A percentile compares a stretch with the other conserved stretches of the same genome.
phyloP scores from a whole-genome alignment of 2,888 invertebrate species.

The Dicranocentrus wangi region DNA sequence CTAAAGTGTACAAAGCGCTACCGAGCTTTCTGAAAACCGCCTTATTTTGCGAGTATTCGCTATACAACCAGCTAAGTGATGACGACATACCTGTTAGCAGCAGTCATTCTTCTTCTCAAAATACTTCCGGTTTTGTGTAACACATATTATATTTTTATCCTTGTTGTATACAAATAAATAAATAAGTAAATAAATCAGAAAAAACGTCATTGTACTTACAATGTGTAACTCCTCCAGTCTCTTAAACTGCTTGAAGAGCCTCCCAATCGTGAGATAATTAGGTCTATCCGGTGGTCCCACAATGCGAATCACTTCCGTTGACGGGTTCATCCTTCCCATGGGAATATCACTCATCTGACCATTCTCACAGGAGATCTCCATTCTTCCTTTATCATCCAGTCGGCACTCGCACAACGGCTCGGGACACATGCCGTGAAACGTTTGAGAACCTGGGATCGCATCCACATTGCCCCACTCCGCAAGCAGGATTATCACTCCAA shows the following conservation, averaged over 20 bases:
- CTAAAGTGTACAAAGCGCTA: slow-evolving; percentile 89
- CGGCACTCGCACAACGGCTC: slow-evolving; percentile 62
- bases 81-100: not conserved
- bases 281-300: slow-evolving; percentile 40
- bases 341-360: slow-evolving; percentile 63
- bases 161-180: slow-evolving; percentile 7
- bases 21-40: slow-evolving; percentile 87
- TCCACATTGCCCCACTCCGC: not conserved
- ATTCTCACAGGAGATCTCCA: slow-evolving; percentile 59
- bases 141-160: too few relatives aligned
- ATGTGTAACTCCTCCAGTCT: slow-evolving; percentile 83
- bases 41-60: slow-evolving; percentile 90
- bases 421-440: slow-evolving; percentile 64
- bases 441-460: slow-evolving; percentile 17
- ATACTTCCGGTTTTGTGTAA: too few relatives aligned
- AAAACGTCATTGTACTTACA: slow-evolving; percentile 73
- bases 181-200: slow-evolving; percentile 7
- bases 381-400: slow-evolving; percentile 50
- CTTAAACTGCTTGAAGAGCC: slow-evolving; percentile 79
- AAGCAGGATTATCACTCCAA: not conserved
- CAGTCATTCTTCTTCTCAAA: too few relatives aligned
- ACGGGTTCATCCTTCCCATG: slow-evolving; percentile 57
- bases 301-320: slow-evolving; percentile 63
- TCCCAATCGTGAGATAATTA: slow-evolving; percentile 83
- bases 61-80: slow-evolving; percentile 80